Percentiles rank a stretch among this genome's conserved stretches.
These are phyloP conservation scores for Theretra japonica DNA, from an alignment of 2,888 invertebrate species.

Conservation along the genomic window DNA sequence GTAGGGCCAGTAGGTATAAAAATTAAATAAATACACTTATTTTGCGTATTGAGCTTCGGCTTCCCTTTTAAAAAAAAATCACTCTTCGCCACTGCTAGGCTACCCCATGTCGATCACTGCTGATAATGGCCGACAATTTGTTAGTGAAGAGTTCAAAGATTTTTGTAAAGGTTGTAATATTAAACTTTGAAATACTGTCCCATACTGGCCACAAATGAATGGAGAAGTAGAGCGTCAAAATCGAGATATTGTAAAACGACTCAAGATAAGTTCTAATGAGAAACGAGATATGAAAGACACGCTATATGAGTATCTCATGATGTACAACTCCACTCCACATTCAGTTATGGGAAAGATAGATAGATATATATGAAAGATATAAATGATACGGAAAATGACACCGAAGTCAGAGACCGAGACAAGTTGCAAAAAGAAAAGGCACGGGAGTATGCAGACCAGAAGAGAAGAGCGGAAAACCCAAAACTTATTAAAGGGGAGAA, in stretches of 20 bases:
- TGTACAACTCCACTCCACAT: background rate
- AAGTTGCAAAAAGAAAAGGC: no score
- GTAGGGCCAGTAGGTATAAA: no score
- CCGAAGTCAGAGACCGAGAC: no score
- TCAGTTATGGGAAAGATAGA: background rate
- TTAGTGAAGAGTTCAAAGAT: background rate
- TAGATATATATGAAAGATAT: no score
- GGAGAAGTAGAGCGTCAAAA: conserved; percentile 11
- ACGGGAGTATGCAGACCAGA: no score
- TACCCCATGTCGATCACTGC: background rate
- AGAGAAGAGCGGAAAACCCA: no score
- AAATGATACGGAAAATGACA: no score
- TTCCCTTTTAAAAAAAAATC: no score
- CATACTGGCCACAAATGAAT: conserved; percentile 6
- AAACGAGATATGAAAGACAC: background rate
- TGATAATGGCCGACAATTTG: background rate
- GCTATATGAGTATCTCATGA: background rate
- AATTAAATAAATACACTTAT: no score
- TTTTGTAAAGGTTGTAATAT: conserved; percentile 6
- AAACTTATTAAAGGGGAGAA: no score
- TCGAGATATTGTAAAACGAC: background rate
- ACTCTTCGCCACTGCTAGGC: no score
- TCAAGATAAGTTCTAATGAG: background rate
- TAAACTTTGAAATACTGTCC: background rate
- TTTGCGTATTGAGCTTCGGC: no score